Evolutionary conservation across 2,797 vertebrate species (phyloP).

Genomic region (Falco cherrug): DNA sequence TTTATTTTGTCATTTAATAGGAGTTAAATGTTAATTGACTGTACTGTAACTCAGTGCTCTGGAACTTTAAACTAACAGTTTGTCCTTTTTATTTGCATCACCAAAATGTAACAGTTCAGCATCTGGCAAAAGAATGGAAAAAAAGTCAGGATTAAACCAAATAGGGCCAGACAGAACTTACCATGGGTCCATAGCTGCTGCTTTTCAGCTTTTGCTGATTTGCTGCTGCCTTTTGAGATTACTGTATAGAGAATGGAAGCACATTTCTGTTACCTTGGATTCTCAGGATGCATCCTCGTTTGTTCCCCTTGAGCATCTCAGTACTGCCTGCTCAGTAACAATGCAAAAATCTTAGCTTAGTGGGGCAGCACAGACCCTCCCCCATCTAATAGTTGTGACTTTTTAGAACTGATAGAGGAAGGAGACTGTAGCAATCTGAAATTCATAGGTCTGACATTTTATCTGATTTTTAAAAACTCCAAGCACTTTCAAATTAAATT

Average conservation of each 20-base stretch:
- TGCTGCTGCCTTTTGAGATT: neutral
- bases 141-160: neutral
- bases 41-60: neutral
- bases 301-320: neutral
- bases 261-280: neutral
- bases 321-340: neutral
- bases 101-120: neutral
- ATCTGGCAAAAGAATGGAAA: neutral
- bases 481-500: neutral
- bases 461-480: neutral
- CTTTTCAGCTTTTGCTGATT: neutral
- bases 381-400: neutral
- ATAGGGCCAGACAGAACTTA: neutral
- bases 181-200: neutral
- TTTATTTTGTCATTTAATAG: neutral
- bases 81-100: neutral
- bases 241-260: neutral
- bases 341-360: neutral
- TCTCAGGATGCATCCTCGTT: accelerated
- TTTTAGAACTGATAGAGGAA: neutral
- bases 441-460: neutral
- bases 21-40: neutral
- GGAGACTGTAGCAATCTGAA: neutral
- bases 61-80: neutral
- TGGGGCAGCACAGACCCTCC: neutral